Evolutionary conservation across 2,888 invertebrate species (phyloP).

Genomic region (Matsumyia berberina): DNA sequence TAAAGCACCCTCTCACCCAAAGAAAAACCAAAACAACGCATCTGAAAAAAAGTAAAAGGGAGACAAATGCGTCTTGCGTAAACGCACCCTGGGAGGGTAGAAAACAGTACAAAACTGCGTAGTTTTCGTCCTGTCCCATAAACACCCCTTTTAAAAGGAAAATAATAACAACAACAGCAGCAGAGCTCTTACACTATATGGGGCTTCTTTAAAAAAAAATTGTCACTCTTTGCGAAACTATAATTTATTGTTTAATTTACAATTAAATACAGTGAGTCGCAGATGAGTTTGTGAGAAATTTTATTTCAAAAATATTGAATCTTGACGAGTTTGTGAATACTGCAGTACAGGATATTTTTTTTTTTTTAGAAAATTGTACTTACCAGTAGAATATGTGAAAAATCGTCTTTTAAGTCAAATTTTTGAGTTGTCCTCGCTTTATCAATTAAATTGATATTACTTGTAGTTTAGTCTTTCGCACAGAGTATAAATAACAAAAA

Average conservation of each 20-base stretch:
- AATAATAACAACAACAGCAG: slow-evolving; percentile 37
- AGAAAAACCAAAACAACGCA: slow-evolving; percentile 40
- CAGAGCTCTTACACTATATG: slow-evolving; percentile 15
- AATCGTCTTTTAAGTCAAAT: not conserved
- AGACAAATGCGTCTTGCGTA: slow-evolving; percentile 73
- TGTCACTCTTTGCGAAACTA: not conserved
- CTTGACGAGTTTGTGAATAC: too few relatives aligned
- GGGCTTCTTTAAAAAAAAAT: slow-evolving; percentile 38
- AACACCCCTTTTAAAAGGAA: slow-evolving; percentile 40
- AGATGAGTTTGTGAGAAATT: not conserved
- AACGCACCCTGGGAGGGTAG: slow-evolving; percentile 72
- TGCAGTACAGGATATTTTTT: too few relatives aligned
- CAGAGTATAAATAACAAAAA: slow-evolving; percentile 5
- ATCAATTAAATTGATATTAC: slow-evolving; percentile 57
- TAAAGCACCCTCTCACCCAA: slow-evolving; percentile 61
- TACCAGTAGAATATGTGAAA: slow-evolving; percentile 17
- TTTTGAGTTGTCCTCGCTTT: slow-evolving; percentile 11
- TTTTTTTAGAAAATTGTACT: slow-evolving; percentile 17
- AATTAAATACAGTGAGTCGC: not conserved
- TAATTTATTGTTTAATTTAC: slow-evolving; percentile 2
- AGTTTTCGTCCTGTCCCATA: slow-evolving; percentile 33
- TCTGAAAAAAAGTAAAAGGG: slow-evolving; percentile 24
- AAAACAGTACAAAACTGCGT: slow-evolving; percentile 38
- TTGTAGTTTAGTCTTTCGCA: not conserved
- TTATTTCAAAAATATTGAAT: not conserved